Base-by-base conservation (phyloP, 2,797 vertebrate genomes). In the Malacoctenus gilli region DNA sequence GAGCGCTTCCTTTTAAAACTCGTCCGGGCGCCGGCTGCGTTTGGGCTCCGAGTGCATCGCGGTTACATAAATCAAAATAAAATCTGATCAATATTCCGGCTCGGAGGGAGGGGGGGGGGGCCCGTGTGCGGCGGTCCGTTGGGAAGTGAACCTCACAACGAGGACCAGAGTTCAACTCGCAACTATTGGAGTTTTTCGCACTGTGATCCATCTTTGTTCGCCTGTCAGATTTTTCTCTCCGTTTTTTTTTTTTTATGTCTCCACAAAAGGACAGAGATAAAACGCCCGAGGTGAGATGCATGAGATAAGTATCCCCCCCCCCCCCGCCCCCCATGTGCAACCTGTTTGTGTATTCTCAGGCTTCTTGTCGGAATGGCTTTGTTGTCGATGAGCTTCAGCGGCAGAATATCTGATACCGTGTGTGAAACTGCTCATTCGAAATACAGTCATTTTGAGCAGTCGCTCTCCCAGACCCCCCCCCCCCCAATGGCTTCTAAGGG, bases 31-130 rank as follows among this genome's bases (percentile, higher is more conserved):
- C 39, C n/a, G 40, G 54, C 18, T 47, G n/a, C 21, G 35, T 35
- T n/a, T 44, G 14, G 16, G 35, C 43, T 51, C 11, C 0, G 8
- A 37, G 28, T 63, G 61, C 37, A 44, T 8, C 37, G 58, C 54
- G 49, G 71, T 75, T 68, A 31, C 63, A 83, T 83, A 73, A 81
- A 84, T 83, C 80, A 84, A 69, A 77, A 68, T 34, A 61, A 63
- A 72, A 71, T 22, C 18, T 12, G 68, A 85, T 84, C 79, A 76
- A 84, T 87, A 84, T 59, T 54, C 22, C 46, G 46, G 53, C 36
- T 59, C 47, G 37, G 37, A 43, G 43, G 69, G 38, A 54, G 38
- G 39, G 43, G 37, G 37, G 46, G 43, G 69, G 38, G 51, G 38
- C 37, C 60, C 25, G 19, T 49, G 60, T 49, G 40, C 58, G 54